Evolutionary conservation across 2,797 vertebrate species (phyloP).

Genomic region (Cirrhinus mrigala): DNA sequence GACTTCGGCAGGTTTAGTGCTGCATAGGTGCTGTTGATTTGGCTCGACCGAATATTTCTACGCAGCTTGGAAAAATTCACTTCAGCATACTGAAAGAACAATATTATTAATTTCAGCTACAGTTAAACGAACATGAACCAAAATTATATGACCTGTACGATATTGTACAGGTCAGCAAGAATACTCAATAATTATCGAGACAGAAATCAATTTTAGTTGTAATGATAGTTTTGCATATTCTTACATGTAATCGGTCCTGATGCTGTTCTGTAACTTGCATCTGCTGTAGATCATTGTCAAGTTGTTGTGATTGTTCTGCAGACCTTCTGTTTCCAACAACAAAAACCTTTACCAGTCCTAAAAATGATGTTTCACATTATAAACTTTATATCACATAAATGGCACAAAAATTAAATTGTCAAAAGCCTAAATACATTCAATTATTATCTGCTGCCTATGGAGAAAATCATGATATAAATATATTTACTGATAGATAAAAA

Average conservation of each 20-base stretch:
- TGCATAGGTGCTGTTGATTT: background rate
- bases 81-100: background rate
- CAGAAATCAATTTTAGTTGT: background rate
- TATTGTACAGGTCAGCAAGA: too few relatives aligned
- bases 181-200: background rate
- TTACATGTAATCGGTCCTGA: background rate
- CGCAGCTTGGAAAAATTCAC: conserved; percentile 9
- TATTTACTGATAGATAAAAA: too few relatives aligned
- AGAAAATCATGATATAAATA: too few relatives aligned
- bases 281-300: background rate
- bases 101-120: background rate
- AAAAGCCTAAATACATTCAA: too few relatives aligned
- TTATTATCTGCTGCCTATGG: too few relatives aligned
- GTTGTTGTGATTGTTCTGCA: background rate
- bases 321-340: background rate
- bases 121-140: background rate
- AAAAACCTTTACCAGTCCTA: conserved; percentile 1
- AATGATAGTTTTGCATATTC: background rate
- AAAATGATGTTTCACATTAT: too few relatives aligned
- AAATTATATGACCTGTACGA: too few relatives aligned
- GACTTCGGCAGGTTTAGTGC: background rate
- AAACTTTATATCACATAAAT: too few relatives aligned
- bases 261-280: background rate
- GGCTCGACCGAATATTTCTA: background rate
- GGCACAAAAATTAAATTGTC: too few relatives aligned